Conservation (phyloP, 2,113 vertebrate genomes). For the Fregetta grallaria region DNA sequence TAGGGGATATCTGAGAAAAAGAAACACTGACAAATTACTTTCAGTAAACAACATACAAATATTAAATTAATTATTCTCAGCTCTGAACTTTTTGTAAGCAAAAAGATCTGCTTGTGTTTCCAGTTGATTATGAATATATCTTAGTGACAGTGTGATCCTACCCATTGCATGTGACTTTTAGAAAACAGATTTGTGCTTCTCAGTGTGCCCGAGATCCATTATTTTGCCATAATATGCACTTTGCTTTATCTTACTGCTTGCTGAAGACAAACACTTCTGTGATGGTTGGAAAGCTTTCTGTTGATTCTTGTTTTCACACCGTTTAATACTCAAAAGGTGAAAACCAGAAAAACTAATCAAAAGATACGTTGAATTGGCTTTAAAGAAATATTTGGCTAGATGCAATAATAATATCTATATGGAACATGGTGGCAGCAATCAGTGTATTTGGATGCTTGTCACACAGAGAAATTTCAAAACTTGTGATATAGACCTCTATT, state of each 20-base stretch:
- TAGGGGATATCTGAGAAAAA: neutral
- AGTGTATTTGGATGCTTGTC: neutral
- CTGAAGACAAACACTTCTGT: neutral
- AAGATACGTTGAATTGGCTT: neutral
- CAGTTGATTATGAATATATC: neutral
- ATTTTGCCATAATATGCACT: conserved; percentile 25
- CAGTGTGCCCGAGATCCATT: neutral
- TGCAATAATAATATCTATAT: neutral
- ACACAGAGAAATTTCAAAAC: neutral
- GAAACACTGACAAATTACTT: neutral
- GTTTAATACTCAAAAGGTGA: neutral
- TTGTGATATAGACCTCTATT: neutral
- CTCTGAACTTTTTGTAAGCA: neutral
- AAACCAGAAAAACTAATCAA: neutral
- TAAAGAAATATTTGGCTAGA: conserved; percentile 22
- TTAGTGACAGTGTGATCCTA: neutral
- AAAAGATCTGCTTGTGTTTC: neutral
- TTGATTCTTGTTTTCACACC: neutral
- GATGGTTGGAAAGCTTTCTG: conserved; percentile 2
- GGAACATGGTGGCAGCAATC: neutral
- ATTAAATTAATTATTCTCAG: neutral
- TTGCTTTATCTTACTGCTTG: conserved; percentile 33
- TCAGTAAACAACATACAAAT: neutral
- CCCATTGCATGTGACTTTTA: conserved; percentile 5
- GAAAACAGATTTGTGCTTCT: conserved; percentile 11